Percentiles rank a stretch among this genome's conserved stretches.
Conservation (phyloP, 2,113 vertebrate genomes). For the Carlito syrichta region DNA sequence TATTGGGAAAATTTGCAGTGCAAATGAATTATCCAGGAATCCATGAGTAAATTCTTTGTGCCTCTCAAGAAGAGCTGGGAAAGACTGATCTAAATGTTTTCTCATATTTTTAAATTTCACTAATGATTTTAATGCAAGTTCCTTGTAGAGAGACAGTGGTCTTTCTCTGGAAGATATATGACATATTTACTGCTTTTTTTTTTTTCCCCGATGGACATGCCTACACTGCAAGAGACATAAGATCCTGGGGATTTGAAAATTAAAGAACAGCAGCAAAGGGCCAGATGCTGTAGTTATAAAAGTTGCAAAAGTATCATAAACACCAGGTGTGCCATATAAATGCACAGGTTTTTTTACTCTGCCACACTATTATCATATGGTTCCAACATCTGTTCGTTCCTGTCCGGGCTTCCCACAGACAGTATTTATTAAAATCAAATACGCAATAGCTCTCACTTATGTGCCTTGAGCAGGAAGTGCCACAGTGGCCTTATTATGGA, state of each 20-base stretch:
- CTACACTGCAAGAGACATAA: constrained; percentile 59
- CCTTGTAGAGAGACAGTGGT: background rate
- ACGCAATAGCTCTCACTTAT: constrained; percentile 49
- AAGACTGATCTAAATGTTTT: constrained; percentile 40
- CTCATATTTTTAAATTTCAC: constrained; percentile 29
- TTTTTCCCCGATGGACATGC: constrained; percentile 32
- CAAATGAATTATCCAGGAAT: background rate
- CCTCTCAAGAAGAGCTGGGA: background rate
- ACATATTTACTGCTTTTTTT: constrained; percentile 23
- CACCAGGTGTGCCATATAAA: constrained; percentile 71
- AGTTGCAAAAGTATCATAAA: constrained; percentile 73
- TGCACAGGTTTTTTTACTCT: constrained; percentile 56
- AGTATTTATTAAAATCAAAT: constrained; percentile 77
- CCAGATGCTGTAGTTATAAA: constrained; percentile 69
- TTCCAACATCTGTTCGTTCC: constrained; percentile 72
- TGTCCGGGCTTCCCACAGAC: constrained; percentile 56
- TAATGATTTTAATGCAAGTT: constrained; percentile 30
- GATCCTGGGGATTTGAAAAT: constrained; percentile 69
- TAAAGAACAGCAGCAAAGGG: constrained; percentile 69
- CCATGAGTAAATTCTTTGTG: background rate
- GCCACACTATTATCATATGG: constrained; percentile 66
- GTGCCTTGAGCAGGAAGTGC: constrained; percentile 51
- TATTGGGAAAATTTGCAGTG: background rate
- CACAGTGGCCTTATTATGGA: constrained; percentile 62
- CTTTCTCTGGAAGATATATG: constrained; percentile 20